Percentiles rank a stretch among this genome's conserved stretches.
Evolutionary conservation across 2,113 vertebrate genomes (phyloP).

Genomic region (Sylvilagus bachmani): DNA sequence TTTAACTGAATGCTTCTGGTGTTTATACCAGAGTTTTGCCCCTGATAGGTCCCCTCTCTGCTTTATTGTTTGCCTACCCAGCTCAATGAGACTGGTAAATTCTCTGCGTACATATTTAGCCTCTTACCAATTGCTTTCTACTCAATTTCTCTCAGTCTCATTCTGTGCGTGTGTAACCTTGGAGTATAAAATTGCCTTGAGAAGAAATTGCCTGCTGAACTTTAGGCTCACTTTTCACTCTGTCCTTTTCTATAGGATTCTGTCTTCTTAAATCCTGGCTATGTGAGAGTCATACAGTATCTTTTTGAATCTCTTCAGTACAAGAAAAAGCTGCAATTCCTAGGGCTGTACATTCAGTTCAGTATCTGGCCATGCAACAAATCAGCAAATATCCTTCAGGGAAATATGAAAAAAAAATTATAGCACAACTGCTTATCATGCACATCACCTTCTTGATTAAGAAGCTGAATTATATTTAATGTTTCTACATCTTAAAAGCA

Average conservation of each 20-base stretch:
- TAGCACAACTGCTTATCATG: not conserved
- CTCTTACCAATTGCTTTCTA: not conserved
- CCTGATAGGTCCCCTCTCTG: not conserved
- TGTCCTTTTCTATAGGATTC: not conserved
- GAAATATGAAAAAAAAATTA: not conserved
- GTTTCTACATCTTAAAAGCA: not conserved
- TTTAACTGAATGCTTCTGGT: constrained; percentile 7
- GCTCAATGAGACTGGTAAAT: not conserved
- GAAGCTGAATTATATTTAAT: not conserved
- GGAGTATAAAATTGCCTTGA: not conserved
- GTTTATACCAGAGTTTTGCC: not conserved
- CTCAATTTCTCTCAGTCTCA: not conserved
- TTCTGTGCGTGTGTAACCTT: not conserved
- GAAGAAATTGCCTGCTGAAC: not conserved
- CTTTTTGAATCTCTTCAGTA: not conserved
- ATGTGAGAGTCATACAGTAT: not conserved
- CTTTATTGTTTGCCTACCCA: not conserved
- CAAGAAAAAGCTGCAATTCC: not conserved
- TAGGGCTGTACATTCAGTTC: not conserved
- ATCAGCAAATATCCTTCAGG: not conserved
- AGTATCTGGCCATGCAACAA: not conserved
- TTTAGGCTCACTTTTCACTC: not conserved
- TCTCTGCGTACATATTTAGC: not conserved
- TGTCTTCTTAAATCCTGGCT: not conserved
- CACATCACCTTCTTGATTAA: not conserved